These are phyloP conservation scores for Pantherophis guttatus DNA, from an alignment of 2,113 vertebrate species.

Conservation along the genomic window DNA sequence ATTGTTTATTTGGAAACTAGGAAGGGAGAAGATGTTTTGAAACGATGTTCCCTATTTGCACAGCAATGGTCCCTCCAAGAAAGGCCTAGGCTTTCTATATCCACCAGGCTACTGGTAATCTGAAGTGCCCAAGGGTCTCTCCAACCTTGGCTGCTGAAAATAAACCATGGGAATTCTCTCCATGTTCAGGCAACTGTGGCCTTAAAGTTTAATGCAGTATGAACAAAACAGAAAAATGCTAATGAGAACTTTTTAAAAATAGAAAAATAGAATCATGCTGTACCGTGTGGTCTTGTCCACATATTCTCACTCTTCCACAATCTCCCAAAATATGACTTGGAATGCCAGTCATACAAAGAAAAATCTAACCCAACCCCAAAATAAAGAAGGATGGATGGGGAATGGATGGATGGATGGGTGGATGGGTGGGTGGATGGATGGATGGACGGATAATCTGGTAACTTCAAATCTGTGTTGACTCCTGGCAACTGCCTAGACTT, in stretches of 20 bases:
- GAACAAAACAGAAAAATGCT: background rate
- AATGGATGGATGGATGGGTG: too few species aligned
- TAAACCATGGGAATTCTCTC: background rate
- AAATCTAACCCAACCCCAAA: background rate
- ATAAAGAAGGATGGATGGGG: background rate
- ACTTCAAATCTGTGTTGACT: background rate
- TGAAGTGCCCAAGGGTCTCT: background rate
- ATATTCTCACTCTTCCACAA: background rate
- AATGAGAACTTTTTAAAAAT: background rate
- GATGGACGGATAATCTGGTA: background rate
- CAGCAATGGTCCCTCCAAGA: background rate
- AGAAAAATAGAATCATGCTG: background rate
- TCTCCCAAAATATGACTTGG: background rate
- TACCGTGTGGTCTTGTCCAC: background rate
- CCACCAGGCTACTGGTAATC: background rate
- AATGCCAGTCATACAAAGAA: background rate
- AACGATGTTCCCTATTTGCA: background rate
- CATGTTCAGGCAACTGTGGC: background rate
- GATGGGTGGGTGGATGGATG: too few species aligned
- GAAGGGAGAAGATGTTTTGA: background rate
- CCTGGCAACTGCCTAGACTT: background rate
- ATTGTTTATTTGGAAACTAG: background rate
- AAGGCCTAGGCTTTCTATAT: background rate
- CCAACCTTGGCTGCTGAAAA: background rate
- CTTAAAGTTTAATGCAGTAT: background rate